Evolutionary conservation across 1,140 invertebrate genomes (phyloP), one percentile per base, ranked within the genome.

Genomic region (Ridgeia piscesae): DNA sequence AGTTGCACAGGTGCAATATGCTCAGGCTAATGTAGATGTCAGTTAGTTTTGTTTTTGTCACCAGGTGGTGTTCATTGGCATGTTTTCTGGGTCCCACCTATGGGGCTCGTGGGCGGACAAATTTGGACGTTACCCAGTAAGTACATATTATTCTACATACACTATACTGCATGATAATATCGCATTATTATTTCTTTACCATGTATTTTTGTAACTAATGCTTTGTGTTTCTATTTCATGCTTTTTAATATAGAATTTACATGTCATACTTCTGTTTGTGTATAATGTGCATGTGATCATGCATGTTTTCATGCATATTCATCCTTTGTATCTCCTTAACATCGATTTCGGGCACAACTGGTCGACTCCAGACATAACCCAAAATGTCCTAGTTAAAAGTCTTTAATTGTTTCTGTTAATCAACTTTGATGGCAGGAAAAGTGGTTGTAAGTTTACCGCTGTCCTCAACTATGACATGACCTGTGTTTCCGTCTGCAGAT

Each of bases 21-120:
- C 58, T 21, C 2, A 0, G 4, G 58, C 27, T 21, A 77, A 6
- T 31, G 27, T 21, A 27, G 27, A 77, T 77, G 58, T 31, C 11
- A 42, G 17, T 77, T 77, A 77, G 27, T 77, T 77, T 77, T 31
- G 27, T 77, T 77, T 34, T 91, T 94, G 93, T 95, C 97, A 97
- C 93, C 95, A 98, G 98, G 97, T 98, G 93, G 98, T 99, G 6
- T 99, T 99, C 96, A 96, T 98, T 95, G 98, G 99, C 91, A 99
- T 99, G 98, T 99, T 99, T 98, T 95, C 99, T 33, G 98, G 98
- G 95, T 98, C 98, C 21, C 98, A 98, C 92, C 98, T 99, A 96
- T 99, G 98, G 98, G 98, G 98, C 33, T 98, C 98, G 95, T 96
- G 99, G 88, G 98, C 98, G 96, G 98, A 99, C 95, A 97, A 97